Base-by-base conservation (phyloP, 2,113 vertebrate genomes). In the Salvelinus sp. region DNA sequence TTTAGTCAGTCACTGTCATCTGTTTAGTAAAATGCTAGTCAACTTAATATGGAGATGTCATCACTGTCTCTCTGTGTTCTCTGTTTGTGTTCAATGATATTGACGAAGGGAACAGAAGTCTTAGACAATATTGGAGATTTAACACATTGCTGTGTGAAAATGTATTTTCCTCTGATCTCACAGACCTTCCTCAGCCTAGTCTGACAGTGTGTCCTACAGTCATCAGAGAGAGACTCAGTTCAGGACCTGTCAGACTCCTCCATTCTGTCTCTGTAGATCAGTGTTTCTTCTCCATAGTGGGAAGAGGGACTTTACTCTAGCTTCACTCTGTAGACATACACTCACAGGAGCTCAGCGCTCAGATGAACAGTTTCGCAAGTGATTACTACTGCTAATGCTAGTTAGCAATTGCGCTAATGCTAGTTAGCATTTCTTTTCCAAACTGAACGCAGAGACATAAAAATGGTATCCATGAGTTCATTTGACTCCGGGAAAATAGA, bases 191-290 rank as follows among this genome's bases (percentile, higher is more conserved):
- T 25, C 22, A 64, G 22, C 62, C 22, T n/a, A 64, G 62, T 4
- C 22, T 64, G 62, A 64, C n/a, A 3, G 62, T 64, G 25, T 27
- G 63, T 4, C 23, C 63, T 25, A 14, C 10, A 16, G 12, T 27
- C 25, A 28, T 65, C 63, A 65, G 63, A 65, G 23, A 65, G 5
- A 27, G 63, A 65, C 63, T 65, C 63, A n/a, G 63, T 65, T 65
- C 63, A 13, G 23, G 63, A 64, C 2, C 10, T 65, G 63, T 65
- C 18, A 65, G 63, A 27, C 63, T 65, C 13, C 12, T n/a, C 13
- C 63, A n/a, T 27, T n/a, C 63, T 25, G 22, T 65, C 63, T 65
- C 63, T 65, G 13, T 65, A n/a, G 6, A 13, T 28, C 22, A 65
- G 27, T 65, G 63, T 65, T 3, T 7, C 27, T 65, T 65, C 27